These are phyloP conservation scores for Epinephelus lanceolatus DNA, from an alignment of 2,113 vertebrate species.

Conservation along the genomic window DNA sequence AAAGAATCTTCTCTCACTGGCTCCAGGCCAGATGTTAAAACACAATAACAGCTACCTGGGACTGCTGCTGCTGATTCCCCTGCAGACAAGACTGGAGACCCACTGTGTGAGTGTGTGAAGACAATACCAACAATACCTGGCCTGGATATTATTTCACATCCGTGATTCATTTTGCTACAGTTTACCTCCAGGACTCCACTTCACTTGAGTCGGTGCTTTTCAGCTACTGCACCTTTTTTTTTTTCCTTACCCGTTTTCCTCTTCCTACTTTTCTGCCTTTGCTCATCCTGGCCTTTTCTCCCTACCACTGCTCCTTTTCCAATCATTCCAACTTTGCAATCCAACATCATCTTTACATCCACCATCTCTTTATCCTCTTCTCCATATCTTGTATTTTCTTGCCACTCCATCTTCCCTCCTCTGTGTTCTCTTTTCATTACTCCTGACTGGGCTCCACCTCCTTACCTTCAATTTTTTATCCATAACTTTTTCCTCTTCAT, in stretches of 20 bases:
- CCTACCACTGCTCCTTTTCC: background rate
- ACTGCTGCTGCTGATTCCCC: conserved; percentile 69
- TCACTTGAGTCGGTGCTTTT: conserved; percentile 9
- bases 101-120: conserved; percentile 11
- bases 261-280: background rate
- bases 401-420: background rate
- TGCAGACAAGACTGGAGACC: conserved; percentile 40
- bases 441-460: background rate
- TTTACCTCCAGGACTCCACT: conserved; percentile 11
- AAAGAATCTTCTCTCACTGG: conserved; percentile 54
- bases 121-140: background rate
- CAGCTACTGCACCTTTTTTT: background rate
- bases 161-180: conserved; percentile 32
- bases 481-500: background rate
- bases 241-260: background rate
- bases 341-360: background rate
- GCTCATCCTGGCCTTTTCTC: background rate
- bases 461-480: background rate
- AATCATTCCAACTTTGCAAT: background rate
- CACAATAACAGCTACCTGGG: conserved; percentile 67
- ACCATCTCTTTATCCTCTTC: background rate
- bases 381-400: conserved; percentile 1
- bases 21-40: conserved; percentile 74
- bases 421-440: background rate
- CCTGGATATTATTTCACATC: conserved; percentile 12